Percentiles rank a stretch among this genome's conserved stretches.
phyloP scores from a whole-genome alignment of 2,113 vertebrate species.

The Percina caprodes region DNA sequence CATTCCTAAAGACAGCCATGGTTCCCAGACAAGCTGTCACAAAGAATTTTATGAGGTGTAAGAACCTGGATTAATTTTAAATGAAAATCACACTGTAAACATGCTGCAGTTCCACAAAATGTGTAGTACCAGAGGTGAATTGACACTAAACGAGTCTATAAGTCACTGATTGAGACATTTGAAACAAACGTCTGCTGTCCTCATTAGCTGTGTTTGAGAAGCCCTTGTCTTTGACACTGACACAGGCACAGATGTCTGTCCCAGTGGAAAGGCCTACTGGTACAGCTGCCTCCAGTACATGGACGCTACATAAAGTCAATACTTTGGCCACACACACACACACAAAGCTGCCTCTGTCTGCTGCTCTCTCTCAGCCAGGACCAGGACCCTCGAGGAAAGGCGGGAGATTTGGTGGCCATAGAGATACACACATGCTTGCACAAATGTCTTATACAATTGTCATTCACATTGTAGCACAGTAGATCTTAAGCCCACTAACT shows the following conservation, averaged over 20 bases:
- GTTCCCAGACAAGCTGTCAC: too few species aligned
- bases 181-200: slow-evolving; percentile 17
- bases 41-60: too few species aligned
- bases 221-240: slow-evolving; percentile 14
- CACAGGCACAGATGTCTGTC: slow-evolving; percentile 35
- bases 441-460: background rate
- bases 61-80: too few species aligned
- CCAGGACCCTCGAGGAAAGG: background rate
- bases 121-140: too few species aligned
- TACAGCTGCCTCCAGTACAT: slow-evolving; percentile 57
- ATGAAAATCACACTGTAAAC: too few species aligned
- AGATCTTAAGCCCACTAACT: slow-evolving; percentile 30
- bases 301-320: slow-evolving; percentile 52
- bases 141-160: too few species aligned
- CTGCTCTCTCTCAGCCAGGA: slow-evolving; percentile 22
- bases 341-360: slow-evolving; percentile 59
- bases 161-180: slow-evolving; percentile 17
- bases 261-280: slow-evolving; percentile 44
- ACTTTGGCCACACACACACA: slow-evolving; percentile 37
- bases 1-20: too few species aligned
- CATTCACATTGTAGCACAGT: slow-evolving; percentile 1
- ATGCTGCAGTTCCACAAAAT: too few species aligned
- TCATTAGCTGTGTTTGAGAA: slow-evolving; percentile 33
- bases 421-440: slow-evolving; percentile 31
- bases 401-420: slow-evolving; percentile 32